These are phyloP conservation scores for Ryuthela nishihirai DNA, from an alignment of 2,888 invertebrate species.

Conservation along the genomic window DNA sequence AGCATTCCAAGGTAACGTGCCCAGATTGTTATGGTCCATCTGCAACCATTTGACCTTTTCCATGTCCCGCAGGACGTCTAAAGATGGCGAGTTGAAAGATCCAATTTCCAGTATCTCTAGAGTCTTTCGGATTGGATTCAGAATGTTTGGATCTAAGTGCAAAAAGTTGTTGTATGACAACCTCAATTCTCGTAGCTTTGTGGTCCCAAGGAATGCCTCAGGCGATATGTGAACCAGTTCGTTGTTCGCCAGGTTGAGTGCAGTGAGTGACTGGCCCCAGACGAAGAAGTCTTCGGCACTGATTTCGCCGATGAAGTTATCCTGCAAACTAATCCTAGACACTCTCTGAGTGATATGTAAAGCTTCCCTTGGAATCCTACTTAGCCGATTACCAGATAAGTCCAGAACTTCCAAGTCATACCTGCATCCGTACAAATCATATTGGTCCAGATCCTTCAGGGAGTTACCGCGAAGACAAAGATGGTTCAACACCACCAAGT, in stretches of 20 bases:
- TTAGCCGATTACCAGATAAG: slow-evolving; percentile 39
- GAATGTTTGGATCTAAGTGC: slow-evolving; percentile 15
- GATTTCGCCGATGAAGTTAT: slow-evolving; percentile 38
- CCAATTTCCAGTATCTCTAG: slow-evolving; percentile 80
- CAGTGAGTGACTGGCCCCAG: slow-evolving; percentile 77
- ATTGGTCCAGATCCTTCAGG: slow-evolving; percentile 65
- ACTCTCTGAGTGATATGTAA: slow-evolving; percentile 30
- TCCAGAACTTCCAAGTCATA: slow-evolving; percentile 40
- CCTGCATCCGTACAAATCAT: slow-evolving; percentile 58
- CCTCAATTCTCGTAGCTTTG: slow-evolving; percentile 50
- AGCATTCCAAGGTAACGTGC: slow-evolving; percentile 65
- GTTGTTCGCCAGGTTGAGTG: slow-evolving; percentile 88
- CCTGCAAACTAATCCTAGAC: slow-evolving; percentile 40
- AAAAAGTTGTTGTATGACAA: slow-evolving; percentile 45
- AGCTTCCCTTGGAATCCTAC: slow-evolving; percentile 36
- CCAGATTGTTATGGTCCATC: slow-evolving; percentile 66
- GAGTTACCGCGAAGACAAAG: slow-evolving; percentile 71
- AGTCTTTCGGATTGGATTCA: slow-evolving; percentile 53
- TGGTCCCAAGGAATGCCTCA: slow-evolving; percentile 72
- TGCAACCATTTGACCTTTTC: slow-evolving; percentile 42
- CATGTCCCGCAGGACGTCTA: slow-evolving; percentile 20
- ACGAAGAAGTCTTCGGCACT: slow-evolving; percentile 63
- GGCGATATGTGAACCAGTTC: slow-evolving; percentile 76
- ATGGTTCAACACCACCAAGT: slow-evolving; percentile 56
- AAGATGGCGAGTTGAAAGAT: slow-evolving; percentile 56